These are phyloP conservation scores for Apodemia duryi DNA, from an alignment of 2,888 invertebrate species.

Conservation along the genomic window DNA sequence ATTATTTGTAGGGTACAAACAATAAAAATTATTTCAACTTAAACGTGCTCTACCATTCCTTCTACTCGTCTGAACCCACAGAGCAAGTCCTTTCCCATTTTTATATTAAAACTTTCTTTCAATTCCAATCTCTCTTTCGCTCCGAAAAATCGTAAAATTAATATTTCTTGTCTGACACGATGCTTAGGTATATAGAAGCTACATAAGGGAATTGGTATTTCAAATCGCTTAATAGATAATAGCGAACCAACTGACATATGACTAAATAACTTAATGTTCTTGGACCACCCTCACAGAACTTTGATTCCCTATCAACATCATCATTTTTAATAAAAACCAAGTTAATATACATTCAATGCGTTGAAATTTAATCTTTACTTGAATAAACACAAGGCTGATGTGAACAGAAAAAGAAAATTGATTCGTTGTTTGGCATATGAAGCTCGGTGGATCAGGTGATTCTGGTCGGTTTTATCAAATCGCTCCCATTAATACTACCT, in stretches of 20 bases:
- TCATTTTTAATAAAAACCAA: constrained; percentile 33
- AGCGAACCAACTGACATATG: constrained; percentile 52
- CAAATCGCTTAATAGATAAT: constrained; percentile 60
- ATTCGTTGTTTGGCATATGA: constrained; percentile 35
- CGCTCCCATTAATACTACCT: constrained; percentile 54
- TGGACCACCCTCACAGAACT: constrained; percentile 39
- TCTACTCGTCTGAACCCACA: too few relatives aligned
- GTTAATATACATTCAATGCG: constrained; percentile 5
- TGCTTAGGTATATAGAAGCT: neutral
- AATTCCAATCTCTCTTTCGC: too few relatives aligned
- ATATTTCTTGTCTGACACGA: neutral
- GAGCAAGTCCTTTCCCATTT: too few relatives aligned
- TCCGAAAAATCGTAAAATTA: neutral
- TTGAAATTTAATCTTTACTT: constrained; percentile 19
- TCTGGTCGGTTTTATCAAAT: constrained; percentile 48
- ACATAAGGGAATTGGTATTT: constrained; percentile 50
- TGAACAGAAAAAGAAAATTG: constrained; percentile 23
- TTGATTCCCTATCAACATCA: constrained; percentile 38
- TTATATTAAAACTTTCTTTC: too few relatives aligned
- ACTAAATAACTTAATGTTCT: constrained; percentile 67
- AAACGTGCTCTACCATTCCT: too few relatives aligned
- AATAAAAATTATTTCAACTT: too few relatives aligned
- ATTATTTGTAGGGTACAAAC: too few relatives aligned
- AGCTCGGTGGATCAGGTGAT: constrained; percentile 36
- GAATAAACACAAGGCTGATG: constrained; percentile 2